Evolutionary conservation across 2,888 invertebrate species (phyloP).

Genomic region (Biston betularia): DNA sequence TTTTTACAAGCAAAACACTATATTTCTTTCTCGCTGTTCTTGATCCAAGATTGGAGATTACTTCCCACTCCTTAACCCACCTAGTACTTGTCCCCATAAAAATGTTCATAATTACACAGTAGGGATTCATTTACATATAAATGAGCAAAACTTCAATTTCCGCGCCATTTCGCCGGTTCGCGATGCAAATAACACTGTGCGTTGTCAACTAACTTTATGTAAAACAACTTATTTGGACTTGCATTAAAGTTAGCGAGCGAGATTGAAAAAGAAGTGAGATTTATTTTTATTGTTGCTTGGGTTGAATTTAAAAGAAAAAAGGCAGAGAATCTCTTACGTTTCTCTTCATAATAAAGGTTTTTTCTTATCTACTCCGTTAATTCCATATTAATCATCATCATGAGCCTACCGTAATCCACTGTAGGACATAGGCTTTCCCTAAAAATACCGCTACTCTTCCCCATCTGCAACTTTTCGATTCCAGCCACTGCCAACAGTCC

Average conservation of each 20-base stretch:
- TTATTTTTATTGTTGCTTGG: constrained; percentile 11
- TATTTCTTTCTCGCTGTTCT: too few relatives aligned
- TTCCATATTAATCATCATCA: too few relatives aligned
- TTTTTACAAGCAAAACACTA: too few relatives aligned
- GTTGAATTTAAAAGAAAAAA: not conserved
- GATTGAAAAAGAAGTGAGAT: constrained; percentile 52
- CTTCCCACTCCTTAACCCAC: constrained; percentile 15
- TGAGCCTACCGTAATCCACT: too few relatives aligned
- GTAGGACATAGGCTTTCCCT: too few relatives aligned
- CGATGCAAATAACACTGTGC: constrained; percentile 68
- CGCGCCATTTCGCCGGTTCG: constrained; percentile 65
- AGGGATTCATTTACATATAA: constrained; percentile 79
- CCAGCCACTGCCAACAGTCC: too few relatives aligned
- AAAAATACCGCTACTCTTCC: too few relatives aligned
- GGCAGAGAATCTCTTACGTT: too few relatives aligned
- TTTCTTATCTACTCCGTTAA: too few relatives aligned
- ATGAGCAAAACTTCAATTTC: constrained; percentile 74
- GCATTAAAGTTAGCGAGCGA: constrained; percentile 43
- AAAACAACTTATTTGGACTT: constrained; percentile 69
- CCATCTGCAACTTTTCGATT: too few relatives aligned
- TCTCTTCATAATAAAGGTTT: too few relatives aligned
- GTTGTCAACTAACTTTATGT: constrained; percentile 46
- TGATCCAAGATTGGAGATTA: not conserved
- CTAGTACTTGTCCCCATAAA: constrained; percentile 56
- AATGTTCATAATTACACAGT: constrained; percentile 72